Evolutionary conservation across 2,797 vertebrate genomes (phyloP).

Genomic region (Schizopygopsis malacanthus): DNA sequence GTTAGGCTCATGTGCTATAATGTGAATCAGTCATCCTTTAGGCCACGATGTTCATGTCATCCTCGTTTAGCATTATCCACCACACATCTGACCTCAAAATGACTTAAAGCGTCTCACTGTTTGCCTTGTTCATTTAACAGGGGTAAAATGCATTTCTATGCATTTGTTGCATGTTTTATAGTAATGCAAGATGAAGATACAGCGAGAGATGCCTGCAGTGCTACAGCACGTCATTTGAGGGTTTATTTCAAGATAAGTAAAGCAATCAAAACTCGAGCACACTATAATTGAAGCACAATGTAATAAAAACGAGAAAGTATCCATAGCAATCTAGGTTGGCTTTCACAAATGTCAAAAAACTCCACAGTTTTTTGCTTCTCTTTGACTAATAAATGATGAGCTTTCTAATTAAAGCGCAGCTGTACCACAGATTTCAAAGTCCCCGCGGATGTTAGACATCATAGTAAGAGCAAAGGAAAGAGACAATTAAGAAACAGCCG

Average conservation of each 20-base stretch:
- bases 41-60: not conserved
- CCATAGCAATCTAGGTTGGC: slow-evolving; percentile 4
- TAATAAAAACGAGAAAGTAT: not conserved
- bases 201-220: not conserved
- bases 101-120: slow-evolving; percentile 26
- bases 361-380: slow-evolving; percentile 2
- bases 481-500: slow-evolving; percentile 16
- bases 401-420: slow-evolving; percentile 37
- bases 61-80: slow-evolving; percentile 13
- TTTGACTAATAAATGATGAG: slow-evolving; percentile 28
- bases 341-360: slow-evolving; percentile 33
- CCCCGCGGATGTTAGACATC: slow-evolving; percentile 29
- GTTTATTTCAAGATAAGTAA: slow-evolving; percentile 2
- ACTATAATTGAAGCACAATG: not conserved
- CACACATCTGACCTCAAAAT: slow-evolving; percentile 20
- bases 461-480: slow-evolving; percentile 24
- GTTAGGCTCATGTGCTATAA: slow-evolving; percentile 20
- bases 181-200: not conserved
- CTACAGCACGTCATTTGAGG: not conserved
- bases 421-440: slow-evolving; percentile 29
- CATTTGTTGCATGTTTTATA: slow-evolving; percentile 4
- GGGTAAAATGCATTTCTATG: not conserved
- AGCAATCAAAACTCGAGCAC: not conserved
- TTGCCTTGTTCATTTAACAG: slow-evolving; percentile 31
- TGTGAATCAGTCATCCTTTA: slow-evolving; percentile 35